phyloP scores from a whole-genome alignment of 92 coral and sea anemone genomes.

The Chrysogorgia sp. region DNA sequence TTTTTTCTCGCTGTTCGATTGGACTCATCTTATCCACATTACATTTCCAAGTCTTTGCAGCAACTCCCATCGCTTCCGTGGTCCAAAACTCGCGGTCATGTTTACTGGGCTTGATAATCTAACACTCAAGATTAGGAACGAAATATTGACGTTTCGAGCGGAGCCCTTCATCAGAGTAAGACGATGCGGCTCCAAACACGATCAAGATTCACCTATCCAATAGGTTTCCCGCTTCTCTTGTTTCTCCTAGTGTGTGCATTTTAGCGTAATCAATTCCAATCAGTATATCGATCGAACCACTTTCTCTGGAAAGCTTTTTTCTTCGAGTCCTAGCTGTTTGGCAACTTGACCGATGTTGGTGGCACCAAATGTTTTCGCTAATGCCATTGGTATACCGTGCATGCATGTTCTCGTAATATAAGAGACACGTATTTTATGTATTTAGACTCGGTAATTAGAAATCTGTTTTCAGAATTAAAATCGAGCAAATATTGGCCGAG shows the following conservation, averaged over 20 bases:
- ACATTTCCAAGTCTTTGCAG: background rate
- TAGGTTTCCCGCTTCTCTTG: constrained; percentile 33
- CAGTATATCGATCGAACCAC: constrained; percentile 45
- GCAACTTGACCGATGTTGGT: constrained; percentile 14
- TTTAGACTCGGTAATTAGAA: no score
- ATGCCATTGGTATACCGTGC: no score
- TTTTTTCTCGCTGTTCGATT: constrained; percentile 1
- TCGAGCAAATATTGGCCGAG: no score
- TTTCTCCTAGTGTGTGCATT: constrained; percentile 62
- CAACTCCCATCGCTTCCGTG: constrained; percentile 41
- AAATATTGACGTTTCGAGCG: no score
- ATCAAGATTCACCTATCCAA: constrained; percentile 54
- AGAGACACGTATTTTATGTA: no score
- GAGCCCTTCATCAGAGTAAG: background rate
- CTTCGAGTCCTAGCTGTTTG: constrained; percentile 50
- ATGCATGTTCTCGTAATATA: no score
- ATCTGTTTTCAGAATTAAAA: no score
- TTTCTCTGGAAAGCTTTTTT: constrained; percentile 41
- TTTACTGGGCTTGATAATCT: constrained; percentile 33
- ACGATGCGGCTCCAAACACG: constrained; percentile 53
- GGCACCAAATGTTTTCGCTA: constrained; percentile 45
- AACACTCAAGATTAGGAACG: background rate
- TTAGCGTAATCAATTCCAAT: constrained; percentile 62
- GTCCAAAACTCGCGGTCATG: constrained; percentile 39
- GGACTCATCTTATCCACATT: constrained; percentile 14